Base-by-base conservation (phyloP, 2,113 vertebrate species). In the Anser brachyrhynchus region DNA sequence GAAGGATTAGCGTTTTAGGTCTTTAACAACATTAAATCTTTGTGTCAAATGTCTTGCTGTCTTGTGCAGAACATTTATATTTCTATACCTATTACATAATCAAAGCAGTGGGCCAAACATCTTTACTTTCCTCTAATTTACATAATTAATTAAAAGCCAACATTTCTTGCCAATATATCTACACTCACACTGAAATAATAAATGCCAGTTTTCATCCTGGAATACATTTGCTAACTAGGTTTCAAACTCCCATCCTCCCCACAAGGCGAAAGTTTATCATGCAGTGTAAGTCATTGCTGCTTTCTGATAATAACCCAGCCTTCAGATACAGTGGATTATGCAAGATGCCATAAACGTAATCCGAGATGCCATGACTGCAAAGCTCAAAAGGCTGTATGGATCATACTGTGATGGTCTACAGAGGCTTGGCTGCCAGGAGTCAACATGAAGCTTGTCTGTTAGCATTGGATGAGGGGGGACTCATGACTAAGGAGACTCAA, bases 1-100 rank as follows among this genome's bases (percentile, higher is more conserved):
- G 70, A 89, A 89, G 67, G 84, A 95, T 96, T 91, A 97, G 71
- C 58, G 89, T 87, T 95, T 87, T 78, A 92, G 86, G 44, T 89
- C 86, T 91, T 84, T 80, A 89, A 91, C 89, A 90, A 71, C 59
- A 71, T 77, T 94, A 93, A 95, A 93, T 83, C 84, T 79, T 91
- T 89, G 66, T 94, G 96, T 95, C 89, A 85, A 82, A 79, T 22
- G 39, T 87, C 87, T 91, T 92, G 75, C 84, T 94, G 81, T 81
- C 92, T 85, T 58, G 17, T 59, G 83, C 70, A 76, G 74, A 59
- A 78, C 65, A 91, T 80, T 87, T 71, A 23, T 91, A 92, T 91
- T 95, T 94, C 71, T 92, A 35, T 80, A 87, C 55, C 74, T 92
- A 73, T 93, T 92, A 92, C 57, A 49, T 92, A 95, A 92, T 26